Conservation (phyloP, 35 echinoderm and acorn worm species). For the Hemicentrotus pulcherrimus region DNA sequence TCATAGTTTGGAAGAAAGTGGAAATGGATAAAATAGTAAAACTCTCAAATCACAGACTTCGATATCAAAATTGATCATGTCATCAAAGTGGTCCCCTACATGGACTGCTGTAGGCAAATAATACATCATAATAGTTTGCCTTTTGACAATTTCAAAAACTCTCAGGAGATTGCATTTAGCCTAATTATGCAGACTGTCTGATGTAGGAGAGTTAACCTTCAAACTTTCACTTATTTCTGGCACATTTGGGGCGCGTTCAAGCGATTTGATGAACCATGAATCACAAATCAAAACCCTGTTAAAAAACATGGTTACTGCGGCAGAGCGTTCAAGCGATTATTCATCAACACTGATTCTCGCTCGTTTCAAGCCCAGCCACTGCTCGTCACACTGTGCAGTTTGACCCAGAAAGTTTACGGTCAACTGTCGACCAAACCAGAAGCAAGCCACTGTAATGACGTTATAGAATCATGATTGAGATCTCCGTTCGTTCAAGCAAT, state of each 20-base stretch:
- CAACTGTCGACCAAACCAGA: too few species aligned
- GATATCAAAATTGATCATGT: background rate
- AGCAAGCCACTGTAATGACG: too few species aligned
- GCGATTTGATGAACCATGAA: too few species aligned
- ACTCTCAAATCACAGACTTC: background rate
- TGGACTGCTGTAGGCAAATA: background rate
- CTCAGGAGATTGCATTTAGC: background rate
- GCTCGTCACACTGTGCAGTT: too few species aligned
- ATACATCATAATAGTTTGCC: background rate
- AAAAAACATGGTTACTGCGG: too few species aligned
- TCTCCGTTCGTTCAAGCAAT: too few species aligned
- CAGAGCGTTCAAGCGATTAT: too few species aligned
- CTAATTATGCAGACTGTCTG: background rate
- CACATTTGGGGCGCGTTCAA: background rate
- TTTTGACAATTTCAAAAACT: constrained; percentile 7
- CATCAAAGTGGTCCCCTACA: background rate
- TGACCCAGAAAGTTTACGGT: too few species aligned
- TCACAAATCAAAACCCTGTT: too few species aligned
- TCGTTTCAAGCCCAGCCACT: too few species aligned
- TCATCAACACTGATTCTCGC: too few species aligned
- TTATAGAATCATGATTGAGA: too few species aligned
- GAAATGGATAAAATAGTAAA: background rate
- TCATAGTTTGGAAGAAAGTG: background rate
- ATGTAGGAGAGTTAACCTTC: background rate
- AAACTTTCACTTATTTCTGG: background rate